These are phyloP conservation scores for Drosophila longiperda DNA, from an alignment of 2,888 invertebrate genomes.

Conservation along the genomic window DNA sequence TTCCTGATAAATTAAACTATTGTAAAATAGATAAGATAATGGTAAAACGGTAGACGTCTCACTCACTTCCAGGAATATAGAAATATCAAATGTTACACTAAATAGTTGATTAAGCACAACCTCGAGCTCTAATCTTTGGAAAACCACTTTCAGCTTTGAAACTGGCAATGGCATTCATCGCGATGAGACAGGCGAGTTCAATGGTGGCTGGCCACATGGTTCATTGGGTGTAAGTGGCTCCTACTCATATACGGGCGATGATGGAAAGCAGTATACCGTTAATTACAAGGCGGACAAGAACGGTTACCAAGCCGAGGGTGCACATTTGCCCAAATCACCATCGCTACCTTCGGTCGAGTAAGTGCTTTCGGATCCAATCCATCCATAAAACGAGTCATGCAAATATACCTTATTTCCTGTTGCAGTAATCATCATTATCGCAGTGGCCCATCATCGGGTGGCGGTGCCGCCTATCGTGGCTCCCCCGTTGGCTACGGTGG, in stretches of 20 bases:
- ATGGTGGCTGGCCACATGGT: conserved; percentile 87
- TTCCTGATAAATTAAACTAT: neutral
- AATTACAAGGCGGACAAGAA: conserved; percentile 91
- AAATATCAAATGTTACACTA: neutral
- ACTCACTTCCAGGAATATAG: neutral
- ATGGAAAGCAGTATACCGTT: conserved; percentile 88
- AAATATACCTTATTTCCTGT: neutral
- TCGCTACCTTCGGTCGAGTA: conserved; percentile 87
- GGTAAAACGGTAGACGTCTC: neutral
- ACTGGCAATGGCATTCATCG: conserved; percentile 89
- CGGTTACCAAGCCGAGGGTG: conserved; percentile 91
- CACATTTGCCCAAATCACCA: conserved; percentile 91
- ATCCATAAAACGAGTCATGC: neutral
- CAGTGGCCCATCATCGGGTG: conserved; percentile 37
- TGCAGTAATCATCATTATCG: conserved; percentile 58
- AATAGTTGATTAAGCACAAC: neutral
- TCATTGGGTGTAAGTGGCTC: conserved; percentile 88
- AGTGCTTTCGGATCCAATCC: conserved; percentile 19
- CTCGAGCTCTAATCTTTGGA: neutral
- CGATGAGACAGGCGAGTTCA: conserved; percentile 86
- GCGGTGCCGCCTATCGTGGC: conserved; percentile 50
- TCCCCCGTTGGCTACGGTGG: conserved; percentile 45
- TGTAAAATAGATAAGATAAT: neutral
- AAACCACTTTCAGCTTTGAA: conserved; percentile 85
- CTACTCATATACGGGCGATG: conserved; percentile 88